Percentiles rank a stretch among this genome's conserved stretches.
Evolutionary conservation across 2,113 vertebrate genomes (phyloP).

Genomic region (Pipra filicauda): DNA sequence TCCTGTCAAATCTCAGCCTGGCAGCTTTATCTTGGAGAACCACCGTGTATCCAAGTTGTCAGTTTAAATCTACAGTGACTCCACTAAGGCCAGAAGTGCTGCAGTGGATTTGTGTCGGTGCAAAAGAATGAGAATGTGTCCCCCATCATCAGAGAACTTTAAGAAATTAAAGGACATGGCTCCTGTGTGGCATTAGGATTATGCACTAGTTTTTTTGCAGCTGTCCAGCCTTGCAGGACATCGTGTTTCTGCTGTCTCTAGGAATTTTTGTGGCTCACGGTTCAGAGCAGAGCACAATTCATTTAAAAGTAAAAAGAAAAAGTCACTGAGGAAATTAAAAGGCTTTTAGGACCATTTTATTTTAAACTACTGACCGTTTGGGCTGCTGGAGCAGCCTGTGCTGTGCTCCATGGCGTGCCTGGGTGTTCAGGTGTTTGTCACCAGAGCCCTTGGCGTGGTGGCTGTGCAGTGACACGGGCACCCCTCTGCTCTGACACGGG

Average conservation of each 20-base stretch:
- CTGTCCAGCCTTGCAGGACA: background rate
- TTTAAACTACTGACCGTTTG: background rate
- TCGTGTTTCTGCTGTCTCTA: background rate
- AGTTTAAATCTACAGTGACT: background rate
- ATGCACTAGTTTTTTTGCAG: background rate
- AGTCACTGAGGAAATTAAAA: background rate
- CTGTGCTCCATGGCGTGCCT: accelerated
- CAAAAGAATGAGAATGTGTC: background rate
- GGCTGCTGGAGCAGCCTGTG: background rate
- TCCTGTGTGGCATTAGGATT: background rate
- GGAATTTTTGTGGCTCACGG: background rate
- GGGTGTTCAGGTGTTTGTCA: background rate
- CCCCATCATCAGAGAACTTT: background rate
- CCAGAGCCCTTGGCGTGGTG: background rate
- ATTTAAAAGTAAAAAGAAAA: background rate
- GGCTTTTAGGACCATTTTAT: background rate
- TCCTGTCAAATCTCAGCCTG: background rate
- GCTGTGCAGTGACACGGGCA: background rate
- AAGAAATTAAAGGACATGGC: background rate
- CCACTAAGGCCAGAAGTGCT: background rate
- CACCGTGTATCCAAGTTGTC: too few relatives aligned
- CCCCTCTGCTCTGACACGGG: background rate
- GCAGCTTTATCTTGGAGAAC: background rate
- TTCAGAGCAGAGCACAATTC: background rate
- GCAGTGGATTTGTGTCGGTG: background rate